Conservation (phyloP, 2,113 vertebrate genomes). For the Riparia riparia region DNA sequence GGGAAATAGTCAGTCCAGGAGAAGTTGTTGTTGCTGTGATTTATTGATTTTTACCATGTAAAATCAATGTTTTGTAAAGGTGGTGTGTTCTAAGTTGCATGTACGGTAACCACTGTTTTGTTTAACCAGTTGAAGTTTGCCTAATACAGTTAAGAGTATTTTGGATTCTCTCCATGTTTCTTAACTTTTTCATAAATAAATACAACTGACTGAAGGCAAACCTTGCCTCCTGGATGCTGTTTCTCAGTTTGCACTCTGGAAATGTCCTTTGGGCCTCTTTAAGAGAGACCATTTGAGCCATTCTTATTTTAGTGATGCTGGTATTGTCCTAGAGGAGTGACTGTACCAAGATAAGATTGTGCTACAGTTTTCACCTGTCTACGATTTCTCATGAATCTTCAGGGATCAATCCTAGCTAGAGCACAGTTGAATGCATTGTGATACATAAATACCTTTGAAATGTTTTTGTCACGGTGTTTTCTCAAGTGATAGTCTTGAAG, state of each 20-base stretch:
- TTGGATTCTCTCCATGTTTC: neutral
- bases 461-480: neutral
- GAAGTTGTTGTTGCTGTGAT: neutral
- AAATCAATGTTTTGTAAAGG: neutral
- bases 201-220: neutral
- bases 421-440: neutral
- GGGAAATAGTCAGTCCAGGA: too few relatives aligned
- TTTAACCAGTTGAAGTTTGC: neutral
- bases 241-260: neutral
- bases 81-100: neutral
- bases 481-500: neutral
- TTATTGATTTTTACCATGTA: neutral
- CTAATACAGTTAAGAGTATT: neutral
- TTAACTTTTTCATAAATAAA: conserved; percentile 6
- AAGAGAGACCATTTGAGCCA: fast-evolving
- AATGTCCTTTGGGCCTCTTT: neutral
- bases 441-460: too few relatives aligned
- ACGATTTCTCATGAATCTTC: neutral
- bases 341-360: neutral
- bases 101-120: neutral
- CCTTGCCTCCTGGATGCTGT: neutral
- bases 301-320: neutral
- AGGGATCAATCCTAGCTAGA: neutral
- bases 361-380: neutral
- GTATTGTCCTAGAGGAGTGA: neutral